phyloP scores from a whole-genome alignment of 2,797 vertebrate genomes.

The Paguma larvata region DNA sequence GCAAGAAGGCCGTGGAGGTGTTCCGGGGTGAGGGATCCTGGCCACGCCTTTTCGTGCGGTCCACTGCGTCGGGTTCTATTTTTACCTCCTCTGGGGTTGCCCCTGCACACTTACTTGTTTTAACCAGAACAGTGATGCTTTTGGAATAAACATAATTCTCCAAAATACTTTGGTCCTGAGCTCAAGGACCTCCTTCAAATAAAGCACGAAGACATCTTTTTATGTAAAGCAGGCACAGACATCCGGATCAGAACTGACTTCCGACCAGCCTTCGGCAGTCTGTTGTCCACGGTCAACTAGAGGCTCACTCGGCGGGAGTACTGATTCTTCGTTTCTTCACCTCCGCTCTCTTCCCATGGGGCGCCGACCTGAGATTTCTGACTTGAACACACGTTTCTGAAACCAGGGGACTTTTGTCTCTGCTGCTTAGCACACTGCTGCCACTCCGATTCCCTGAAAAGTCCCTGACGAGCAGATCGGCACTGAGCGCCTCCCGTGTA shows the following conservation, averaged over 20 bases:
- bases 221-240: background rate
- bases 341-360: fast-evolving
- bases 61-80: background rate
- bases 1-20: background rate
- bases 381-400: background rate
- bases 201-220: background rate
- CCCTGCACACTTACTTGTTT: background rate
- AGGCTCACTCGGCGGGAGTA: background rate
- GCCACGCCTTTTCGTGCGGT: fast-evolving
- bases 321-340: background rate
- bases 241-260: background rate
- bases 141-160: background rate
- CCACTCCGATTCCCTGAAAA: background rate
- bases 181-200: background rate
- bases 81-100: background rate
- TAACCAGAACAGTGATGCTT: background rate
- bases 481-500: fast-evolving
- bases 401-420: fast-evolving
- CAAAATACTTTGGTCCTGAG: background rate
- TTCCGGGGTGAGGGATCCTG: fast-evolving
- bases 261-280: background rate
- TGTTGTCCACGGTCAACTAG: background rate
- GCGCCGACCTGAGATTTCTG: background rate
- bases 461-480: fast-evolving
- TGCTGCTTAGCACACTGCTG: fast-evolving